These are phyloP conservation scores for Gallinago media DNA, from an alignment of 2,113 vertebrate species.

Conservation along the genomic window DNA sequence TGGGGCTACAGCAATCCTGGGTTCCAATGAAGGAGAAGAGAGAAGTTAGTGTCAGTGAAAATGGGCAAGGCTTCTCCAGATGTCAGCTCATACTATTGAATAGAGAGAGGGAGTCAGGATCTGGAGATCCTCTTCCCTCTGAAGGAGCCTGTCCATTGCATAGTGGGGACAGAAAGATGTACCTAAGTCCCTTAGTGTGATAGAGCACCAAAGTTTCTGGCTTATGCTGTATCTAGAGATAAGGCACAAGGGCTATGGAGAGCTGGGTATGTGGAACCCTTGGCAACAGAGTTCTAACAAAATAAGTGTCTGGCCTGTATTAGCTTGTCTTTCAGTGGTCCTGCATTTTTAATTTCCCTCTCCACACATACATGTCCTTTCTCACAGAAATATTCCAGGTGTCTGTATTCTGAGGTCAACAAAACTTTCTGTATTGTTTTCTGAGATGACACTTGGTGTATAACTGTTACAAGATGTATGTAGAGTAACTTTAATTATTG, in stretches of 20 bases:
- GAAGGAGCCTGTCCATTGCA: not conserved
- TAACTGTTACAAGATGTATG: not conserved
- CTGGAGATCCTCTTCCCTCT: not conserved
- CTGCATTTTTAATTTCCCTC: not conserved
- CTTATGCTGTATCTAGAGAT: not conserved
- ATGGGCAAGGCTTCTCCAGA: not conserved
- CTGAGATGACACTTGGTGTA: not conserved
- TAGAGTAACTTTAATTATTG: not conserved
- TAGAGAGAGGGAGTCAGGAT: not conserved
- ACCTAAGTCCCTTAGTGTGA: accelerated
- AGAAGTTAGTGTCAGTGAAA: not conserved
- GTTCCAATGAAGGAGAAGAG: not conserved
- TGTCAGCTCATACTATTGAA: not conserved
- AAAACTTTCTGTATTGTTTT: not conserved
- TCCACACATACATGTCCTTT: not conserved
- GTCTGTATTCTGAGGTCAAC: not conserved
- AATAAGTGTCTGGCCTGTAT: not conserved
- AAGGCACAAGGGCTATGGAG: not conserved
- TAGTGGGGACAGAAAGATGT: not conserved
- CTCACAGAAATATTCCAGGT: not conserved
- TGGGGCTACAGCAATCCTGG: not conserved
- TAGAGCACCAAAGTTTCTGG: not conserved
- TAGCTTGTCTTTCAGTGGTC: not conserved
- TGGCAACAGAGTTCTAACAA: not conserved
- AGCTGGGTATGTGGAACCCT: not conserved